Conservation (phyloP, 2,113 vertebrate genomes). For the Gobiocypris rarus region DNA sequence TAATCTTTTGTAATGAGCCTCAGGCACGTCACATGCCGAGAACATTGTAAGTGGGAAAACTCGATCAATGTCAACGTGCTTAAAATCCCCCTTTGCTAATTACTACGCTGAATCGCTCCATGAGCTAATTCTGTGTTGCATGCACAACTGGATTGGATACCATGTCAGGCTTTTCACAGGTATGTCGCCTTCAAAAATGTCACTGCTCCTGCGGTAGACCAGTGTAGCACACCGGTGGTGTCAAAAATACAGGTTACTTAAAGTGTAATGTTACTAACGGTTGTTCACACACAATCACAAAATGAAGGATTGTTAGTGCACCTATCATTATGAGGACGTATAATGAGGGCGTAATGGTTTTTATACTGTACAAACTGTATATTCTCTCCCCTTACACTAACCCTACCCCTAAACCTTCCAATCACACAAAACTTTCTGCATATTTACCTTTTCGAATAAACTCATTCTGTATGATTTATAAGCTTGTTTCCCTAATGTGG, state of each 20-base stretch:
- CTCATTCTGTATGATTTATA: no score
- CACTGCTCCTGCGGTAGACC: neutral
- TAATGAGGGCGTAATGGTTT: no score
- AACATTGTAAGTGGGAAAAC: slow-evolving; percentile 25
- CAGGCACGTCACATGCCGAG: neutral
- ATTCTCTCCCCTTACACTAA: no score
- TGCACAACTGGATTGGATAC: slow-evolving; percentile 2
- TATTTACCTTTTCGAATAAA: no score
- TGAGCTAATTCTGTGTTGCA: slow-evolving; percentile 6
- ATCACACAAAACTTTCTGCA: no score
- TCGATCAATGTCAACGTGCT: slow-evolving; percentile 21
- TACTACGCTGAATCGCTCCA: slow-evolving; percentile 14
- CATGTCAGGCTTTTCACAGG: neutral
- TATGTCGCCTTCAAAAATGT: neutral
- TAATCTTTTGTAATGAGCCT: slow-evolving; percentile 21
- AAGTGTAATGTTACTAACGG: neutral
- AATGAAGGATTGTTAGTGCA: neutral
- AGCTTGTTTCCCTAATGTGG: no score
- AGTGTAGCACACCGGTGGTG: neutral
- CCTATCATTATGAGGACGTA: no score
- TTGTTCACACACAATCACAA: neutral
- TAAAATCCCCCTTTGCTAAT: slow-evolving; percentile 9
- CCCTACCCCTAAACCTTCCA: no score
- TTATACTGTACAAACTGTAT: no score
- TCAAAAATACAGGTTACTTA: neutral